Evolutionary conservation across 2,888 invertebrate genomes (phyloP), one percentile per base, ranked within the genome.

Genomic region (Orthosia gracilis): DNA sequence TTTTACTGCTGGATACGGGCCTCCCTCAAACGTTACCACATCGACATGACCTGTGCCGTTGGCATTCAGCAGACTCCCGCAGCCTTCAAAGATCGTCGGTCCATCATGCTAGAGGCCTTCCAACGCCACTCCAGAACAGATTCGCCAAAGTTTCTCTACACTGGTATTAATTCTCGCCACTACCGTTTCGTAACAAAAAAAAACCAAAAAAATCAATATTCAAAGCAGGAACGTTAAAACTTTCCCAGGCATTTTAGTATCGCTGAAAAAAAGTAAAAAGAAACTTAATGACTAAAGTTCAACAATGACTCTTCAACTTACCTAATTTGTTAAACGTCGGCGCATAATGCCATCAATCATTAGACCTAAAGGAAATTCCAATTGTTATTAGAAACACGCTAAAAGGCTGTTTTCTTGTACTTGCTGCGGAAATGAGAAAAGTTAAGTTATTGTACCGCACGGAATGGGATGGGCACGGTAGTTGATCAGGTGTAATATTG

Each of bases 361-460:
- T 65, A 71, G 69, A 17, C 59, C 54, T 70, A 66, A 52, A 71
- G 59, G 55, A 72, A 77, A 80, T 85, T 85, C 63, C 75, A 77
- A 83, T 84, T 84, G 40, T 85, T 84, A 75, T 80, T 73, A 80
- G 69, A 69, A 80, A 80, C 74, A 83, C 84, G 72, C 80, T 65
- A 73, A 77, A 80, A 64, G 55, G 68, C 62, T 72, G 66, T 77
- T 83, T 83, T 83, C 74, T 73, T 72, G 63, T 45, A 45, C 50
- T 67, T 18, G 21, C 50, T 59, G 26, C 59, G 86, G 80, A 84
- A 85, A 84, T 84, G 72, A 72, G 71, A 74, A 85, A 85, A 85
- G 74, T 84, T 80, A n/a, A n/a, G n/a, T n/a, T n/a, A n/a, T n/a
- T n/a, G n/a, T n/a, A 23, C 49, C 59, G 55, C 54, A 76, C 45